Evolutionary conservation across 2,113 vertebrate genomes (phyloP).

Genomic region (Callospermophilus lateralis): DNA sequence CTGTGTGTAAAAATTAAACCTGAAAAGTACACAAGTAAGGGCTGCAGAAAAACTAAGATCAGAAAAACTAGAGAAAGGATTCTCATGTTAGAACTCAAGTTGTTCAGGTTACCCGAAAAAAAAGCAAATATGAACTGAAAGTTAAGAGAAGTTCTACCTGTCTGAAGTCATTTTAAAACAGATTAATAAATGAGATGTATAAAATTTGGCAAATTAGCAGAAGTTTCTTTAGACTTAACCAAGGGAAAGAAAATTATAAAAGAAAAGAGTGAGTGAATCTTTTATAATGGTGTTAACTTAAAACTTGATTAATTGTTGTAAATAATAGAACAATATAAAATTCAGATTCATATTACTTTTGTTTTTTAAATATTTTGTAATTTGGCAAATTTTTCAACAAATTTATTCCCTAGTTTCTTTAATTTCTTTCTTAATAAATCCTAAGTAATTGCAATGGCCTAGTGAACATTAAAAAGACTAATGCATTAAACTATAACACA

Average conservation of each 20-base stretch:
- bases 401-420: neutral
- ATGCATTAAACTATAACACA: neutral
- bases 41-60: neutral
- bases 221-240: neutral
- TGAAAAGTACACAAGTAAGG: neutral
- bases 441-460: neutral
- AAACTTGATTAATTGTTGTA: neutral
- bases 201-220: neutral
- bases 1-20: neutral
- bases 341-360: neutral
- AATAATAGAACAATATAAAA: neutral
- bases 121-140: neutral
- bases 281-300: neutral
- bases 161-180: neutral
- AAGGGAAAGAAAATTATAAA: neutral
- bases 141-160: neutral
- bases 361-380: neutral
- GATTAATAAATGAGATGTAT: neutral
- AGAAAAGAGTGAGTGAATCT: neutral
- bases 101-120: neutral
- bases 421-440: neutral
- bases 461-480: neutral
- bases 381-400: neutral
- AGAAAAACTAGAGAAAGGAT: neutral
- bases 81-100: neutral